Conservation (phyloP, 1,140 invertebrate genomes). For the Cheumatopsyche charites region DNA sequence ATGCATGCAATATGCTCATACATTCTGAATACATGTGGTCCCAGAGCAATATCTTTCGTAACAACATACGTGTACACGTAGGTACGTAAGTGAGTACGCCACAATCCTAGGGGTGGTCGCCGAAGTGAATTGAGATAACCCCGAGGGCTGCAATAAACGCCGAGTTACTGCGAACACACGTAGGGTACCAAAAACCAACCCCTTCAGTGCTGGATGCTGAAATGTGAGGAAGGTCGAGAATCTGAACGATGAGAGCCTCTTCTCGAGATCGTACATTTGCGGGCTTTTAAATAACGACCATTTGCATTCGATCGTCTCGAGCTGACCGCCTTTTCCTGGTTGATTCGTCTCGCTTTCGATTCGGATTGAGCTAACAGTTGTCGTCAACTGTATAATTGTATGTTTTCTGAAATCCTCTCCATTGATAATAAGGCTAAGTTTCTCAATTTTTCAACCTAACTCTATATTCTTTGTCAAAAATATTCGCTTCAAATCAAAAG, state of each 20-base stretch:
- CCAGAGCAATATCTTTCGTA: constrained; percentile 12
- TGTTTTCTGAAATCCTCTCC: no score
- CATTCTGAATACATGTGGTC: constrained; percentile 15
- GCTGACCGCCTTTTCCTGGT: constrained; percentile 14
- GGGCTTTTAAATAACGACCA: neutral
- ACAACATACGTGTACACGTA: neutral
- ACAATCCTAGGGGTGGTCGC: neutral
- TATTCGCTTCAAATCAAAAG: no score
- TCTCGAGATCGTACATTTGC: neutral
- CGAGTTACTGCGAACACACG: no score
- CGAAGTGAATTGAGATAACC: constrained; percentile 19
- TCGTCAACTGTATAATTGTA: no score
- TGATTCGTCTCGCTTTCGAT: neutral
- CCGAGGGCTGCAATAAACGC: neutral
- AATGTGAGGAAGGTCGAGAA: no score
- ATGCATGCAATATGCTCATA: constrained; percentile 25
- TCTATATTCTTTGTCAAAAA: no score
- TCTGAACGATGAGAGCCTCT: neutral
- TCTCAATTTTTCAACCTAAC: no score
- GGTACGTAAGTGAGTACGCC: no score
- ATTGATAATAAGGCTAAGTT: no score
- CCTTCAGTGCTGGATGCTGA: no score
- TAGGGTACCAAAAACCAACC: no score
- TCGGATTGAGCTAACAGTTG: neutral
- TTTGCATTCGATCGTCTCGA: neutral